Conservation (phyloP, 2,888 invertebrate species). For the Stictocephala bisonia region DNA sequence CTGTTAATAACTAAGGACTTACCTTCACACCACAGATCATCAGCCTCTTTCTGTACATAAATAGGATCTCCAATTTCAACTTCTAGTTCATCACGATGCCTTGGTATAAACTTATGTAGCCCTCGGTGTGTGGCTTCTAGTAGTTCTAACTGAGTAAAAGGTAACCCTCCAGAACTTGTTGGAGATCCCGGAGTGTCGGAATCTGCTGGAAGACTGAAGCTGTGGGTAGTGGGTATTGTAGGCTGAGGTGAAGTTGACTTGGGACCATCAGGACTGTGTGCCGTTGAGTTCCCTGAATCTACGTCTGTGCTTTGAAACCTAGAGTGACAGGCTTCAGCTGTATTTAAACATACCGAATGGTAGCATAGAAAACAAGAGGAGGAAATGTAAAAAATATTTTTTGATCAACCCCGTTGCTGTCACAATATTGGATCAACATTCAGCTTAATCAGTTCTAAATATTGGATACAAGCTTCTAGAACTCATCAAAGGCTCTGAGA, state of each 20-base stretch:
- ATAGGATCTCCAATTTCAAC: slow-evolving; percentile 98
- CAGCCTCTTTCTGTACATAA: slow-evolving; percentile 95
- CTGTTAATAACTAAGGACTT: too few relatives aligned
- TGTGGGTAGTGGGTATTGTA: slow-evolving; percentile 10
- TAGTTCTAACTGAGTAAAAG: slow-evolving; percentile 84
- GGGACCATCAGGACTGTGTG: slow-evolving; percentile 90
- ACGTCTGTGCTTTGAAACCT: slow-evolving; percentile 76
- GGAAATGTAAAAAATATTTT: too few relatives aligned
- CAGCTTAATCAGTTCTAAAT: too few relatives aligned
- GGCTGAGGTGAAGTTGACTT: slow-evolving; percentile 85
- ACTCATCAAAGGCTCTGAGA: too few relatives aligned
- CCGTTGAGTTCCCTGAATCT: slow-evolving; percentile 92
- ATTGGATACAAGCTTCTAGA: too few relatives aligned
- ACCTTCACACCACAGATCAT: slow-evolving; percentile 99
- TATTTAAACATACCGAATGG: too few relatives aligned
- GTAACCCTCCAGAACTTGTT: slow-evolving; percentile 67
- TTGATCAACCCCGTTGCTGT: too few relatives aligned
- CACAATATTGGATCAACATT: too few relatives aligned
- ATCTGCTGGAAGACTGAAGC: neutral
- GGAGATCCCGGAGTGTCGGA: slow-evolving; percentile 40
- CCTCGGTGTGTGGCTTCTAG: slow-evolving; percentile 96
- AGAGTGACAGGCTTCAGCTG: neutral
- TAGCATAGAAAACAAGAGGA: too few relatives aligned
- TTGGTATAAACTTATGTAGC: slow-evolving; percentile 93
- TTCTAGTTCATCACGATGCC: slow-evolving; percentile 95